Conservation (phyloP, 92 coral and sea anemone genomes). For the Bergia sp. region DNA sequence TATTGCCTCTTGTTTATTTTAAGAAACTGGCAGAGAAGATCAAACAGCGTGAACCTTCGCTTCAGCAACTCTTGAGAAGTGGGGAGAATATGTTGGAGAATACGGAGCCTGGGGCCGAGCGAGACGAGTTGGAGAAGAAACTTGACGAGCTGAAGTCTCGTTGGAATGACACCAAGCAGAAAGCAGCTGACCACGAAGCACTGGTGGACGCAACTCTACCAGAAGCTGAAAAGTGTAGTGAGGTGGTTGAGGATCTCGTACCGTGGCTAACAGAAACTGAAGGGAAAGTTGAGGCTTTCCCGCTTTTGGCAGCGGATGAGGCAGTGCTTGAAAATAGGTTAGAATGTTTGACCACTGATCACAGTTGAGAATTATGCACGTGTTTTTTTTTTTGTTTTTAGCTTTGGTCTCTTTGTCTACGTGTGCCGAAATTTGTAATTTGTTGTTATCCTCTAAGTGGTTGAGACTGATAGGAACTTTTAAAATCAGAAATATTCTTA, state of each 20-base stretch:
- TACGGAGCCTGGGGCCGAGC: constrained; percentile 90
- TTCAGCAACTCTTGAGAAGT: constrained; percentile 79
- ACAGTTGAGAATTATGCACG: background rate
- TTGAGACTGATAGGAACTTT: too few species aligned
- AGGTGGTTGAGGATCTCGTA: constrained; percentile 62
- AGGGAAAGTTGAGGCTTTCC: constrained; percentile 69
- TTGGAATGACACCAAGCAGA: constrained; percentile 77
- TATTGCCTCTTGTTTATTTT: background rate
- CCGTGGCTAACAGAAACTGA: constrained; percentile 92
- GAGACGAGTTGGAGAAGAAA: constrained; percentile 77
- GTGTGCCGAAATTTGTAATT: background rate
- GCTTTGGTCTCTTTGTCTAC: background rate
- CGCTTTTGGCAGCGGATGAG: constrained; percentile 71
- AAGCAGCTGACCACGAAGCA: constrained; percentile 68
- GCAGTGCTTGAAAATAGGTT: constrained; percentile 58
- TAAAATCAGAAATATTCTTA: too few species aligned
- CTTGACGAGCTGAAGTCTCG: constrained; percentile 79
- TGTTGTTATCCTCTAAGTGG: too few species aligned
- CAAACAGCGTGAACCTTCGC: constrained; percentile 83
- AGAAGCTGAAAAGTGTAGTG: constrained; percentile 79
- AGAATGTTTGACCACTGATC: constrained; percentile 8
- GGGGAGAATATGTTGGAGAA: constrained; percentile 82
- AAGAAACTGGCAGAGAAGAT: constrained; percentile 78
- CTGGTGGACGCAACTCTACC: constrained; percentile 74
- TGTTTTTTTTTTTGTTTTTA: too few species aligned